Evolutionary conservation across 1,140 invertebrate genomes (phyloP).

Genomic region (Galendromus occidentalis): DNA sequence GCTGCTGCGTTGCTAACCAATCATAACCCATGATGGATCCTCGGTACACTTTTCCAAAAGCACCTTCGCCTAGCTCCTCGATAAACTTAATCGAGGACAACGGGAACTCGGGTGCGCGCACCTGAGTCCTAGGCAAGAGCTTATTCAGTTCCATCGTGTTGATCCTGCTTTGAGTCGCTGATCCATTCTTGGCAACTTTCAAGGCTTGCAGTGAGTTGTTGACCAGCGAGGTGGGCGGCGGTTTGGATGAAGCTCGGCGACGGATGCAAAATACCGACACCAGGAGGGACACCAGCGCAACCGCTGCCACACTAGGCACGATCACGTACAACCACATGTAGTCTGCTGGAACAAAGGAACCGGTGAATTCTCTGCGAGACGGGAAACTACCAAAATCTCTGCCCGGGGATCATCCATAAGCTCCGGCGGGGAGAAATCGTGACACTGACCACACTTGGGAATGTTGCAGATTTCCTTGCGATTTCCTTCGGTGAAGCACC

Average conservation of each 20-base stretch:
- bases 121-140: slow-evolving; percentile 36
- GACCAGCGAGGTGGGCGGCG: slow-evolving; percentile 11
- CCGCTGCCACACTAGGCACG: slow-evolving; percentile 32
- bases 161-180: slow-evolving; percentile 6
- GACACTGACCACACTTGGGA: slow-evolving; percentile 48
- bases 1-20: slow-evolving; percentile 34
- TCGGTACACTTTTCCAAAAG: slow-evolving; percentile 89
- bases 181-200: slow-evolving; percentile 35
- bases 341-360: slow-evolving; percentile 18
- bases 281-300: slow-evolving; percentile 32
- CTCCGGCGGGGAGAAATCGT: background rate
- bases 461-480: slow-evolving; percentile 56
- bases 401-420: background rate
- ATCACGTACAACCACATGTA: slow-evolving; percentile 37
- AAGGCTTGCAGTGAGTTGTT: slow-evolving; percentile 12
- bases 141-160: slow-evolving; percentile 46
- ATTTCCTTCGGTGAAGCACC: slow-evolving; percentile 51
- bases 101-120: slow-evolving; percentile 33
- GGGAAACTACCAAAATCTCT: slow-evolving; percentile 1
- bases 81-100: slow-evolving; percentile 64
- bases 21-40: slow-evolving; percentile 52
- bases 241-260: slow-evolving; percentile 16
- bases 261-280: slow-evolving; percentile 27
- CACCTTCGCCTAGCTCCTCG: slow-evolving; percentile 84
- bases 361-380: background rate